These are phyloP conservation scores for Brachionus angularis DNA, from an alignment of 1,140 invertebrate species.

Conservation along the genomic window DNA sequence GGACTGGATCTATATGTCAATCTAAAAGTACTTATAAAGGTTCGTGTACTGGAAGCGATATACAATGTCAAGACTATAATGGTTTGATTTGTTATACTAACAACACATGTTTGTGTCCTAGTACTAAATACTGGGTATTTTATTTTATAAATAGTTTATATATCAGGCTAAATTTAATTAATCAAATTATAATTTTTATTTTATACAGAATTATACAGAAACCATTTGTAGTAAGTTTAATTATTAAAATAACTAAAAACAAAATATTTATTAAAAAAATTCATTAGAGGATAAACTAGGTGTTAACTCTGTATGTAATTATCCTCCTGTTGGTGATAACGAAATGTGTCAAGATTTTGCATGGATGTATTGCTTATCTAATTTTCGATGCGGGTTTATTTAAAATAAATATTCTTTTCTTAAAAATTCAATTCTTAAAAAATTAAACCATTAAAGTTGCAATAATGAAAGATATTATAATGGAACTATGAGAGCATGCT, in stretches of 20 bases:
- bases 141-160: neutral
- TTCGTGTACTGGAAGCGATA: neutral
- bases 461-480: slow-evolving; percentile 17
- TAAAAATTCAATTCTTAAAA: neutral
- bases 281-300: slow-evolving; percentile 12
- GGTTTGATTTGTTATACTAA: slow-evolving; percentile 31
- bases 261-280: neutral
- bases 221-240: slow-evolving; percentile 5
- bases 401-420: neutral
- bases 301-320: neutral
- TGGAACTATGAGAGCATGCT: neutral
- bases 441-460: neutral
- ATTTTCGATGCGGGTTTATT: neutral
- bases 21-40: slow-evolving; percentile 3
- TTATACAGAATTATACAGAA: neutral
- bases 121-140: slow-evolving; percentile 24
- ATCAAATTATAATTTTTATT: neutral
- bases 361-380: slow-evolving; percentile 41
- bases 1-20: neutral
- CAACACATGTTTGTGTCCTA: slow-evolving; percentile 18
- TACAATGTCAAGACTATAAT: slow-evolving; percentile 35
- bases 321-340: neutral
- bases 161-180: neutral
- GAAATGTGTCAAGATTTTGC: slow-evolving; percentile 34
- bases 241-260: neutral